These are phyloP conservation scores for Cotesia chilonis DNA, from an alignment of 1,140 invertebrate species.

Conservation along the genomic window DNA sequence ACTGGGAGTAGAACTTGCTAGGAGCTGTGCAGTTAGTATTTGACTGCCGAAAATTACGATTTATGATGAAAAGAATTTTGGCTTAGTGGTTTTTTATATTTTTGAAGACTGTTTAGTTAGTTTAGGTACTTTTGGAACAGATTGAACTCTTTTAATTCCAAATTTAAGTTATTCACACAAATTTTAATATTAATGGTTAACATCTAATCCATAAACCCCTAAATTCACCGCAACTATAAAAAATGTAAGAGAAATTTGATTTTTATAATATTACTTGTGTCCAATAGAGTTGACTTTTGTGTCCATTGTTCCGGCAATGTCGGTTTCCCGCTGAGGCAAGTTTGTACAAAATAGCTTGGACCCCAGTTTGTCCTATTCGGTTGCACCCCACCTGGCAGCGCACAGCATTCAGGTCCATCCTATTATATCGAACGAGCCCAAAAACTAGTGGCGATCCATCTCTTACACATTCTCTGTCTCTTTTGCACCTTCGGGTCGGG, in stretches of 20 bases:
- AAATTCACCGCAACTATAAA: not conserved
- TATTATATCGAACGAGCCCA: conserved; percentile 45
- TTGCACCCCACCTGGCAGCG: conserved; percentile 49
- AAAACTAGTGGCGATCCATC: conserved; percentile 24
- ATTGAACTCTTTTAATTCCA: too few relatives aligned
- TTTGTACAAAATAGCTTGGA: conserved; percentile 54
- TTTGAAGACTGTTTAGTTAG: too few relatives aligned
- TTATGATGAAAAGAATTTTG: too few relatives aligned
- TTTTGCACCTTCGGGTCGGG: not conserved
- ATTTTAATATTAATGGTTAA: too few relatives aligned
- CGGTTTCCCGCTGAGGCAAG: conserved; percentile 41
- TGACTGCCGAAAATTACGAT: too few relatives aligned
- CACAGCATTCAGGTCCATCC: conserved; percentile 44
- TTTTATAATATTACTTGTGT: too few relatives aligned
- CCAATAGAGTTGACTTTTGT: conserved; percentile 1
- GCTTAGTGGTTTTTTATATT: too few relatives aligned
- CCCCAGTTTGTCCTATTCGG: conserved; percentile 48
- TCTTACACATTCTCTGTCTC: conserved; percentile 9
- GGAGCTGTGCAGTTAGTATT: too few relatives aligned
- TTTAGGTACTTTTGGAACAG: too few relatives aligned
- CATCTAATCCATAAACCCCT: too few relatives aligned
- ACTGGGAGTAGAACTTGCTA: too few relatives aligned
- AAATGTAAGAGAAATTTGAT: not conserved
- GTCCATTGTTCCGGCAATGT: conserved; percentile 16
- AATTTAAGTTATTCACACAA: too few relatives aligned